phyloP scores from a whole-genome alignment of 2,888 invertebrate genomes.

The Liopterus haemorrhoidalis region DNA sequence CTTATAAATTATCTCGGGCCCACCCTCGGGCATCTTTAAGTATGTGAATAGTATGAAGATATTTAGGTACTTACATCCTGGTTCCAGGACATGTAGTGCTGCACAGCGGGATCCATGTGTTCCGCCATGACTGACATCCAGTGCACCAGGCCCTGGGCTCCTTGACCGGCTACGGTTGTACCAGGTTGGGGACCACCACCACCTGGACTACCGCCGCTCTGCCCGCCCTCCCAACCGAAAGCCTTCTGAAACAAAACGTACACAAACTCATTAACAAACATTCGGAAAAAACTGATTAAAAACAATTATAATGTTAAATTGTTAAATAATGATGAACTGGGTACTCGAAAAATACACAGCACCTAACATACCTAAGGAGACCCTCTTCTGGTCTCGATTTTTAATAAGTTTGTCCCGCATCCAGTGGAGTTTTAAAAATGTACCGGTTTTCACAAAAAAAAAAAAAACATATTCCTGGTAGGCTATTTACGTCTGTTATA shows the following conservation, averaged over 20 bases:
- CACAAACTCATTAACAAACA: conserved; percentile 25
- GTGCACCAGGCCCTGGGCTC: conserved; percentile 77
- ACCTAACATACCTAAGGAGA: too few species aligned
- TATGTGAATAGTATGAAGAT: too few species aligned
- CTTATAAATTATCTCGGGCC: too few species aligned
- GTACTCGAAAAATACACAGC: too few species aligned
- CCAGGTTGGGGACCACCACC: conserved; percentile 50
- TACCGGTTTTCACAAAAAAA: too few species aligned
- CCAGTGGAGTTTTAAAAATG: too few species aligned
- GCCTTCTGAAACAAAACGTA: conserved; percentile 56
- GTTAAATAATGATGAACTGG: too few species aligned
- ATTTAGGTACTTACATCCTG: conserved; percentile 62
- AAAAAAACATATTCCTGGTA: too few species aligned
- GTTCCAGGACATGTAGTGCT: conserved; percentile 61
- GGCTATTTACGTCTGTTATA: too few species aligned
- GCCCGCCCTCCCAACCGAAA: conserved; percentile 47
- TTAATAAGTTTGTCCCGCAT: too few species aligned
- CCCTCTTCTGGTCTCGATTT: too few species aligned
- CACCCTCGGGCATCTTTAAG: too few species aligned
- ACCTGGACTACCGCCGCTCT: conserved; percentile 40
- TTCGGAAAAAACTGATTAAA: conserved; percentile 9
- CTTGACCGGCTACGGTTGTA: conserved; percentile 59
- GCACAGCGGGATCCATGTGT: conserved; percentile 81
- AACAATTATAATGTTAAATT: conserved; percentile 19
- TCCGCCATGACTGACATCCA: conserved; percentile 98